Evolutionary conservation across 2,888 invertebrate species (phyloP).

Genomic region (Anorthoa munda): DNA sequence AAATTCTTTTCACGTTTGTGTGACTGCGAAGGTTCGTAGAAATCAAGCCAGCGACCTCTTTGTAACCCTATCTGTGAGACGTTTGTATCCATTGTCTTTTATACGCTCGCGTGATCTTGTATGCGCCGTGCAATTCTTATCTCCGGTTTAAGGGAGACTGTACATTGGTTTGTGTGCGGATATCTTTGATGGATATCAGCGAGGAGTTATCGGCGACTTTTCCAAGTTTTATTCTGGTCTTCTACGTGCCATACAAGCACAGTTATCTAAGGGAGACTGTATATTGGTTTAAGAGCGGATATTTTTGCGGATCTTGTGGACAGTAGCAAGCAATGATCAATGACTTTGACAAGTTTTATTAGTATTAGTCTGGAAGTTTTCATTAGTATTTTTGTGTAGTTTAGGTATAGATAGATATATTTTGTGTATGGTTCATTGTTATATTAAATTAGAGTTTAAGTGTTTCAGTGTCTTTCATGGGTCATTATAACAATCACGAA

Average conservation of each 20-base stretch:
- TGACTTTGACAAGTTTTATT: neutral
- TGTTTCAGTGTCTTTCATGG: conserved; percentile 29
- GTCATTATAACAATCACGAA: conserved; percentile 33
- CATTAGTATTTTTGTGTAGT: neutral
- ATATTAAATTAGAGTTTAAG: conserved; percentile 19
- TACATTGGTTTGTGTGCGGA: neutral
- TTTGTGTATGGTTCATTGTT: neutral
- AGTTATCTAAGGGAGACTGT: conserved; percentile 18
- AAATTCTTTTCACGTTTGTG: neutral
- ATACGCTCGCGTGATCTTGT: conserved; percentile 49
- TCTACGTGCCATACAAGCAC: neutral
- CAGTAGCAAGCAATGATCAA: neutral
- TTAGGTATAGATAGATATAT: neutral
- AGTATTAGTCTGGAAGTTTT: neutral
- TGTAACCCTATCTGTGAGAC: conserved; percentile 37
- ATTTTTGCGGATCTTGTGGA: neutral
- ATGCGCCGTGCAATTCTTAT: conserved; percentile 13
- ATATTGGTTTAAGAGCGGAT: conserved; percentile 4
- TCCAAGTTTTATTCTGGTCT: neutral
- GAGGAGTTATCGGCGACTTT: neutral
- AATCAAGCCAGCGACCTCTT: conserved; percentile 35
- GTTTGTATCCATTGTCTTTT: conserved; percentile 37
- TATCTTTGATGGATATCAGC: neutral
- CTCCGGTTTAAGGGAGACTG: conserved; percentile 12
- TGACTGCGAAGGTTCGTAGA: neutral